Conservation (phyloP, 2,113 vertebrate species). For the Cervus canadensis region DNA sequence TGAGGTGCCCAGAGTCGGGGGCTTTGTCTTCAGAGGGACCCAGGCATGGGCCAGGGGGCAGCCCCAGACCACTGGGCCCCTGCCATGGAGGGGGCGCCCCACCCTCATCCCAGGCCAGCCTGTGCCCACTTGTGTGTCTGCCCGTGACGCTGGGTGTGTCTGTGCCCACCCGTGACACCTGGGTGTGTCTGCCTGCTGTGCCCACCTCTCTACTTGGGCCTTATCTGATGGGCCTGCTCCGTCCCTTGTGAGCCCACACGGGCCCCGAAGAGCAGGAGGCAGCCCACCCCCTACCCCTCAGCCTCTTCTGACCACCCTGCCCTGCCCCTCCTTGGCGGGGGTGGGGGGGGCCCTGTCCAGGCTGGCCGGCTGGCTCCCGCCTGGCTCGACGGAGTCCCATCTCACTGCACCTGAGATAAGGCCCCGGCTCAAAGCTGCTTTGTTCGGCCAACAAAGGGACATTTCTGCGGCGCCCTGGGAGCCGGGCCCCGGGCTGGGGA, state of each 20-base stretch:
- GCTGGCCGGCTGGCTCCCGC: background rate
- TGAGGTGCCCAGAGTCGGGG: fast-evolving
- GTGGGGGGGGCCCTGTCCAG: background rate
- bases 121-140: background rate
- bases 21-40: background rate
- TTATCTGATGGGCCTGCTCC: background rate
- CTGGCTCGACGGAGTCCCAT: slow-evolving; percentile 11
- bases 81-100: fast-evolving
- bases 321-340: background rate
- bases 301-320: background rate
- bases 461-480: slow-evolving; percentile 45
- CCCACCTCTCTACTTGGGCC: background rate
- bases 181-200: background rate
- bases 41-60: background rate
- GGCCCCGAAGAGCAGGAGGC: background rate
- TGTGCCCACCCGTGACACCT: background rate
- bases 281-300: fast-evolving
- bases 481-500: background rate
- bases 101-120: background rate
- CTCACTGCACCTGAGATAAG: slow-evolving; percentile 55
- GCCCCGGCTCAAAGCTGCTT: slow-evolving; percentile 43
- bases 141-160: background rate
- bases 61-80: no score
- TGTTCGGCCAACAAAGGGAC: slow-evolving; percentile 70
- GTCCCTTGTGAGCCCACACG: background rate